Evolutionary conservation across 2,797 vertebrate genomes (phyloP).

Genomic region (Aplochiton taeniatus): DNA sequence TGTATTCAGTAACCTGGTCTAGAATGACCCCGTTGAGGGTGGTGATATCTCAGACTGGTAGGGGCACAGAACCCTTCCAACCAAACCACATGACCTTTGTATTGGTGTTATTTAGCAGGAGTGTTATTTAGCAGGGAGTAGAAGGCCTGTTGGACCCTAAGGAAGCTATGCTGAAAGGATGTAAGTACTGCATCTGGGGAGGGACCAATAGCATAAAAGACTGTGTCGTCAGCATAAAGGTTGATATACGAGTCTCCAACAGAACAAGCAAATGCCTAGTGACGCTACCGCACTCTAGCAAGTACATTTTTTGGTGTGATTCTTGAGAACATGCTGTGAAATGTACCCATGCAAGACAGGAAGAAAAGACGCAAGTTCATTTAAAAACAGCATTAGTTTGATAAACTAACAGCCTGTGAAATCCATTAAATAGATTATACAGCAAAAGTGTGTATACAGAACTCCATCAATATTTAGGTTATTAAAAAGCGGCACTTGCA

Average conservation of each 20-base stretch:
- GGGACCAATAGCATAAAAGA: not conserved
- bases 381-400: too few relatives aligned
- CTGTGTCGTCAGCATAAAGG: not conserved
- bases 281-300: too few relatives aligned
- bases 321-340: too few relatives aligned
- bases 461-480: too few relatives aligned
- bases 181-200: not conserved
- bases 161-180: not conserved
- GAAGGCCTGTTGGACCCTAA: not conserved
- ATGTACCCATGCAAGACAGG: too few relatives aligned
- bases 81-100: not conserved
- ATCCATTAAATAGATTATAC: too few relatives aligned
- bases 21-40: not conserved
- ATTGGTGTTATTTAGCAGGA: not conserved
- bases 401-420: too few relatives aligned
- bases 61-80: not conserved
- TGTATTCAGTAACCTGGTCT: not conserved
- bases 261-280: not conserved
- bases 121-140: not conserved
- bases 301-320: too few relatives aligned
- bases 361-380: too few relatives aligned
- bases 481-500: too few relatives aligned
- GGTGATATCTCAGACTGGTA: not conserved
- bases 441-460: too few relatives aligned
- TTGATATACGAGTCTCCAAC: not conserved